A percentile compares a stretch with the other conserved stretches of the same genome.
These are phyloP conservation scores for Harpalus rubripes DNA, from an alignment of 2,888 invertebrate species.

Conservation along the genomic window DNA sequence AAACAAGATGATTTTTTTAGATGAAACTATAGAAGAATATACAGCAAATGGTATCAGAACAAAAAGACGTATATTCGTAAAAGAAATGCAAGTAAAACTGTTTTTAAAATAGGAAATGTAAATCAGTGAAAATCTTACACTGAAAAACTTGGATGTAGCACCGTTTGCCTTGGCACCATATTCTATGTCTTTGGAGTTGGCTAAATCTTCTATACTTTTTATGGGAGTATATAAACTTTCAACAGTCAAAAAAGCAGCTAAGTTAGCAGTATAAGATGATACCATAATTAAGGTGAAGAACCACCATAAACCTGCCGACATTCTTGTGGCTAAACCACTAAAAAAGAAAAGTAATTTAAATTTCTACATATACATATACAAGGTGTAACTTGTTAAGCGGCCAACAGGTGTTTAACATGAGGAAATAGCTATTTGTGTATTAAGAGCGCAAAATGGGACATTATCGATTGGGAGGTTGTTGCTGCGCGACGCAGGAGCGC, in stretches of 20 bases:
- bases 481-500: too few species aligned
- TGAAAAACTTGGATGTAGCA: slow-evolving; percentile 93
- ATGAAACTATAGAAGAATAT: too few species aligned
- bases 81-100: too few species aligned
- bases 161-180: slow-evolving; percentile 94
- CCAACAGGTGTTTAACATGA: background rate
- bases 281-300: slow-evolving; percentile 93
- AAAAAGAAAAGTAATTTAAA: slow-evolving; percentile 68
- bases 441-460: too few species aligned
- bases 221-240: slow-evolving; percentile 87
- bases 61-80: too few species aligned
- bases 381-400: background rate
- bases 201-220: slow-evolving; percentile 90
- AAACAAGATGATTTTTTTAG: too few species aligned
- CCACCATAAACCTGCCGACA: slow-evolving; percentile 94
- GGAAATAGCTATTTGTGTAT: too few species aligned
- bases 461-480: too few species aligned
- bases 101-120: background rate
- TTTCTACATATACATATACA: background rate
- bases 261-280: slow-evolving; percentile 93
- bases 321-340: slow-evolving; percentile 92
- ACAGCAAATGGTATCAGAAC: too few species aligned
- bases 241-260: slow-evolving; percentile 93
- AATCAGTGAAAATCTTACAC: slow-evolving; percentile 79
- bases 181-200: slow-evolving; percentile 88